Percentiles rank a stretch among this genome's conserved stretches.
phyloP scores from a whole-genome alignment of 2,797 vertebrate genomes.

The Lacerta bilineata region DNA sequence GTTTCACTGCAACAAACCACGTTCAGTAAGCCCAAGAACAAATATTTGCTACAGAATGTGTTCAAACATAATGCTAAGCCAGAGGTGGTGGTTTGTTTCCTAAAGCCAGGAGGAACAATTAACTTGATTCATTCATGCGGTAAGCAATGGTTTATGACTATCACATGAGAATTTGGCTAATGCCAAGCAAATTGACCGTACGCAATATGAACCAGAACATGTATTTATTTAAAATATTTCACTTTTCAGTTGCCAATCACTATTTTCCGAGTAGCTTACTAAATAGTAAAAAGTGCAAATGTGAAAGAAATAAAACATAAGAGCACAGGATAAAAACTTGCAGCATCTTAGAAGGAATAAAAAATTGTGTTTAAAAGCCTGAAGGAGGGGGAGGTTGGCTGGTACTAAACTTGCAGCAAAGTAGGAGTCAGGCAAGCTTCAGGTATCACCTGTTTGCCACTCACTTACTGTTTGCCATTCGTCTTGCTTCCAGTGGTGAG shows the following conservation, averaged over 20 bases:
- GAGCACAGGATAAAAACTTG: neutral
- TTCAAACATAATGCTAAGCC: too few relatives aligned
- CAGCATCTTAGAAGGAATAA: neutral
- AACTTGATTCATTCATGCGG: too few relatives aligned
- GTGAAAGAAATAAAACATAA: neutral
- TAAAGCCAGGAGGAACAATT: too few relatives aligned
- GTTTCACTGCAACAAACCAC: too few relatives aligned
- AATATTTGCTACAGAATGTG: too few relatives aligned
- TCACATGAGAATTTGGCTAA: too few relatives aligned
- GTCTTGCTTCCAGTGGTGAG: neutral
- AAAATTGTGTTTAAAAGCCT: neutral
- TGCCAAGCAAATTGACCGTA: neutral
- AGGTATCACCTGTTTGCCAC: neutral
- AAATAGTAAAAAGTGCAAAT: neutral
- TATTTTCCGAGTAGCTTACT: neutral
- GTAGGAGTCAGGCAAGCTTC: neutral
- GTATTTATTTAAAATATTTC: neutral
- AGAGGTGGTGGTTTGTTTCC: too few relatives aligned
- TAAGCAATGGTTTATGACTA: too few relatives aligned
- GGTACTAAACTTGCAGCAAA: neutral
- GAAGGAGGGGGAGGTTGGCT: neutral
- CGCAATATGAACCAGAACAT: neutral
- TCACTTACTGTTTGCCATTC: neutral
- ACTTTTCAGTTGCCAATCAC: neutral
- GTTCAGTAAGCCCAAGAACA: too few relatives aligned